Evolutionary conservation across 2,797 vertebrate species (phyloP), one percentile per base, ranked within the genome.

Genomic region (Pipistrellus kuhlii): DNA sequence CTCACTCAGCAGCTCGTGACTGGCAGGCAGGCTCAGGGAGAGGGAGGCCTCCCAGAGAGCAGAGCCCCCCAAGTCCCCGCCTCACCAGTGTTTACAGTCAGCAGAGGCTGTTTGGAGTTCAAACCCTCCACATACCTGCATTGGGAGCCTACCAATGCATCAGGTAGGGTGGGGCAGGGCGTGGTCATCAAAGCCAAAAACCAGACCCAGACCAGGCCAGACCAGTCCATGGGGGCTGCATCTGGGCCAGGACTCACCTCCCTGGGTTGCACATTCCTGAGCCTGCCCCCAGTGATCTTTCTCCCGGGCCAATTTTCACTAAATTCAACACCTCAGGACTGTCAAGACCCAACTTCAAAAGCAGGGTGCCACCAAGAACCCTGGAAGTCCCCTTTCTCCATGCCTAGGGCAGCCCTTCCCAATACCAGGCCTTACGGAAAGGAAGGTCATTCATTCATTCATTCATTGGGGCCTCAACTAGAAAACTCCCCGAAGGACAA

Each of bases 91-190:
- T 97, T 97, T 97, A 97, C 87, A 88, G 96, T 93, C 97, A 97
- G 93, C 96, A 97, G n/a, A 90, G n/a, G 25, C 77, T 96, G 95
- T 97, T 97, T 97, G 69, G 95, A 88, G 93, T 95, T 73, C 94
- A 96, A 96, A 97, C 94, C 85, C 53, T 88, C 64, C 78, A 87
- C 59, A 80, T 73, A 93, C 95, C 90, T 85, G 68, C 55, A 44
- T 1, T 8, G 68, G 85, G 55, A 78, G 81, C 84, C 82, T 87
- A 69, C 69, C 68, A 64, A 55, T 32, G 25, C 81, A 89, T 73
- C 80, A 96, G 57, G 41, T 23, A 91, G 90, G 97, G 96, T 69
- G 91, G 82, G 96, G 95, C 94, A 85, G 91, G 93, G 94, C 8
- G 87, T 77, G 87, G 95, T 76, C 95, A 91, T 20, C 83, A 81